Evolutionary conservation across 2,888 invertebrate species (phyloP).

Genomic region (Drosophila paranaensis): DNA sequence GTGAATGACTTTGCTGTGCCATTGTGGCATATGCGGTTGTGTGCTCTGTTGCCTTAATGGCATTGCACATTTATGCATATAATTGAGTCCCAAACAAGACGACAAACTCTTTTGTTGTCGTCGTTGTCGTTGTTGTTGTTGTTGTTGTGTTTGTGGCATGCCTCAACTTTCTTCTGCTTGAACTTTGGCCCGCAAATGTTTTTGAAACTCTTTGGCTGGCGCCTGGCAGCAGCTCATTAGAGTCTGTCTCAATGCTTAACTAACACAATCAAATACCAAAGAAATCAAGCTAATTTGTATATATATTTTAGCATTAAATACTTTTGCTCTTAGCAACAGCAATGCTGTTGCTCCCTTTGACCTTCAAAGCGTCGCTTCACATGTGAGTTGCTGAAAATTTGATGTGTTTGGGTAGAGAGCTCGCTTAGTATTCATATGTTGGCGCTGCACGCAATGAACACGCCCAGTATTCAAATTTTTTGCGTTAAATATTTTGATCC

Average conservation of each 20-base stretch:
- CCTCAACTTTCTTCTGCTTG: neutral
- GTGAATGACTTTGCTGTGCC: slow-evolving; percentile 37
- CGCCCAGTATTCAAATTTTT: slow-evolving; percentile 39
- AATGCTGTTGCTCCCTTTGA: neutral
- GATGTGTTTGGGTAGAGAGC: neutral
- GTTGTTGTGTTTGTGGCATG: neutral
- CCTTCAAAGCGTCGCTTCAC: neutral
- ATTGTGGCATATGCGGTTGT: slow-evolving; percentile 18
- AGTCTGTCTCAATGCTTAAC: neutral
- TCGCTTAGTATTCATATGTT: slow-evolving; percentile 12
- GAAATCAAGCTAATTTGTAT: slow-evolving; percentile 7
- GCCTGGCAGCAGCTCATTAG: slow-evolving; percentile 2
- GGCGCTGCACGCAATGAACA: slow-evolving; percentile 14
- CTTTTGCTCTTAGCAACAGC: neutral
- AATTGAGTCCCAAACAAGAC: slow-evolving; percentile 60
- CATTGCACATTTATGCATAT: slow-evolving; percentile 68
- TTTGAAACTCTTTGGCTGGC: neutral
- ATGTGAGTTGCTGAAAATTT: slow-evolving; percentile 10
- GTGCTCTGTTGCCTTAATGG: slow-evolving; percentile 13
- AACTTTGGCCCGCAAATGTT: neutral
- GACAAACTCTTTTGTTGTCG: slow-evolving; percentile 15
- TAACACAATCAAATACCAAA: slow-evolving; percentile 4
- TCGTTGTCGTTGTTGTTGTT: neutral
- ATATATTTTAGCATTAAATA: neutral
- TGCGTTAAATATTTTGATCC: slow-evolving; percentile 4